A percentile compares a stretch with the other conserved stretches of the same genome.
phyloP scores from a whole-genome alignment of 2,797 vertebrate genomes.

The Hemibagrus guttatus region DNA sequence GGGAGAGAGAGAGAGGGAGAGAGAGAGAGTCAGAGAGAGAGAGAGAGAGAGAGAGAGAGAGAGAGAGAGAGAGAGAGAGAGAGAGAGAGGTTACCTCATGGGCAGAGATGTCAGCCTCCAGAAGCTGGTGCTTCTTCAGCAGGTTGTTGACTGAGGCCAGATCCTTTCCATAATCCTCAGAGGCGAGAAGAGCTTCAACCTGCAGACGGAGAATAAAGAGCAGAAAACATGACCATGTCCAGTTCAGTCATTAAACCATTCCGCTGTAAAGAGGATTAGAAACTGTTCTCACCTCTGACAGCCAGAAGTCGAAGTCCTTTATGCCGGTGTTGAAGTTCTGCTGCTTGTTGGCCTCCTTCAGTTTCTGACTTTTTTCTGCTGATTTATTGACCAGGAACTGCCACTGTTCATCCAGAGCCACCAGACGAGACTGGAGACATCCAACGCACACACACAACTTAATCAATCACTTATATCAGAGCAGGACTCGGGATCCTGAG shows the following conservation, averaged over 20 bases:
- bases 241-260: not conserved
- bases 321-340: slow-evolving; percentile 99
- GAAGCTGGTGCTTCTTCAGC: slow-evolving; percentile 95
- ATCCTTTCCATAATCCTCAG: slow-evolving; percentile 98
- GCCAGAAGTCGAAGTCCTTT: slow-evolving; percentile 99
- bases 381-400: slow-evolving; percentile 97
- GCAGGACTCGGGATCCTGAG: not conserved
- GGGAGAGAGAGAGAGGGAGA: no score
- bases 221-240: not conserved
- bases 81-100: slow-evolving; percentile 83
- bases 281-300: slow-evolving; percentile 85
- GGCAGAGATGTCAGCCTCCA: slow-evolving; percentile 97
- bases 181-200: slow-evolving; percentile 97
- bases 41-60: no score
- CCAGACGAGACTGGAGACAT: slow-evolving; percentile 81
- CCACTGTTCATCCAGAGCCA: slow-evolving; percentile 94
- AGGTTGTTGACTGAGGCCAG: slow-evolving; percentile 98
- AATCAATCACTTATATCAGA: not conserved
- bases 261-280: not conserved
- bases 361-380: slow-evolving; percentile 97
- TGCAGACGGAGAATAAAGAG: slow-evolving; percentile 55
- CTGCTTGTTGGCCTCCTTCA: slow-evolving; percentile 98
- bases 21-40: no score
- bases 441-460: not conserved
- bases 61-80: no score